These are phyloP conservation scores for Orycteropus afer DNA, from an alignment of 2,113 vertebrate genomes.

Conservation along the genomic window DNA sequence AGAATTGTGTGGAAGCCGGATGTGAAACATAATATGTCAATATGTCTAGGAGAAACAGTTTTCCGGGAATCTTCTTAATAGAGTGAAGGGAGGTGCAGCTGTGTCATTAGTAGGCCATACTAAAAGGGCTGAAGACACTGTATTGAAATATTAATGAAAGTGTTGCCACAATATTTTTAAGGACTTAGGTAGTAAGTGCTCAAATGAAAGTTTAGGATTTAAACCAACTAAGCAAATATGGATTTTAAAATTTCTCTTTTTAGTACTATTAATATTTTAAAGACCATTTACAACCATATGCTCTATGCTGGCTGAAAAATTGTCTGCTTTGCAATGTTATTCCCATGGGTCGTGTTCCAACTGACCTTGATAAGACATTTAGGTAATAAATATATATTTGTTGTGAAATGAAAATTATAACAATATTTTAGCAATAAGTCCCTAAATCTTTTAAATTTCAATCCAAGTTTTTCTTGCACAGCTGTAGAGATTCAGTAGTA, in stretches of 20 bases:
- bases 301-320: background rate
- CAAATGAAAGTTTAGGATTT: background rate
- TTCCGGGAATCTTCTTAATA: background rate
- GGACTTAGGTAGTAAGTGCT: background rate
- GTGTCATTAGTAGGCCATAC: background rate
- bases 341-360: background rate
- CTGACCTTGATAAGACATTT: background rate
- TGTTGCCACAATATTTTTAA: background rate
- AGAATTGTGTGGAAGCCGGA: background rate
- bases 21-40: background rate
- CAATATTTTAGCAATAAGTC: background rate
- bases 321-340: background rate
- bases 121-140: background rate
- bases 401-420: background rate
- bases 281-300: background rate
- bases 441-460: background rate
- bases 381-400: background rate
- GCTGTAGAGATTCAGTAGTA: background rate
- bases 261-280: background rate
- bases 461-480: background rate
- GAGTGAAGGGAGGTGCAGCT: background rate
- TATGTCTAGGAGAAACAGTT: background rate
- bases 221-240: background rate
- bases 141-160: background rate
- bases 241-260: background rate